A percentile compares a stretch with the other conserved stretches of the same genome.
These are phyloP conservation scores for Martes martes DNA, from an alignment of 2,113 vertebrate species.

Conservation along the genomic window DNA sequence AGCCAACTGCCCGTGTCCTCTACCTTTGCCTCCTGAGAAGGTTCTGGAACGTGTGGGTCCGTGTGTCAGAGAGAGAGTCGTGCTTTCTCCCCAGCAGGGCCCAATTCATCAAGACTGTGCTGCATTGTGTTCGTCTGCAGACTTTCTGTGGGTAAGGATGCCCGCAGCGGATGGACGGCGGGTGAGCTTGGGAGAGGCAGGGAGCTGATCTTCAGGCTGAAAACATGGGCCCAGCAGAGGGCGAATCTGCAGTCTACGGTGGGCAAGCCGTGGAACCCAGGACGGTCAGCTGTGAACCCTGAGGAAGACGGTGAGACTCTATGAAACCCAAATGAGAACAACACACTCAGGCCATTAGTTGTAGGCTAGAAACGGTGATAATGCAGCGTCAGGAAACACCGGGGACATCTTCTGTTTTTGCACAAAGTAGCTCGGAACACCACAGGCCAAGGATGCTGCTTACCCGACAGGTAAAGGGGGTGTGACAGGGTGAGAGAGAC, in stretches of 20 bases:
- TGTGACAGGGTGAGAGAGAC: not conserved
- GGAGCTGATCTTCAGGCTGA: not conserved
- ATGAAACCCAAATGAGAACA: not conserved
- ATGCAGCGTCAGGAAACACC: not conserved
- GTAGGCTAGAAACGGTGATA: not conserved
- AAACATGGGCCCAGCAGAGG: not conserved
- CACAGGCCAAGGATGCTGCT: not conserved
- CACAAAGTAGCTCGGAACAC: not conserved
- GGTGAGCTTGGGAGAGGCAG: not conserved
- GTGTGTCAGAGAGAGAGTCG: not conserved
- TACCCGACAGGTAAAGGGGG: not conserved
- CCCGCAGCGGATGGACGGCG: not conserved
- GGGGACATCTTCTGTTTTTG: not conserved
- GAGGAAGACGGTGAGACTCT: not conserved
- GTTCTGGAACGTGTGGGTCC: no score
- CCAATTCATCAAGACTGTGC: not conserved
- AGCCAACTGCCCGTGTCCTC: fast-evolving
- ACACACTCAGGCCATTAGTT: not conserved
- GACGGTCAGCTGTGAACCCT: not conserved
- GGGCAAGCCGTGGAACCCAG: not conserved
- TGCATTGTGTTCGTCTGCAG: not conserved
- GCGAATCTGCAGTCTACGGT: not conserved
- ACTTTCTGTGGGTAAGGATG: not conserved
- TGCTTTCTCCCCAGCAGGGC: not conserved
- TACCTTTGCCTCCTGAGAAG: not conserved